phyloP scores from a whole-genome alignment of 2,113 vertebrate genomes.

The Mungos mungo region DNA sequence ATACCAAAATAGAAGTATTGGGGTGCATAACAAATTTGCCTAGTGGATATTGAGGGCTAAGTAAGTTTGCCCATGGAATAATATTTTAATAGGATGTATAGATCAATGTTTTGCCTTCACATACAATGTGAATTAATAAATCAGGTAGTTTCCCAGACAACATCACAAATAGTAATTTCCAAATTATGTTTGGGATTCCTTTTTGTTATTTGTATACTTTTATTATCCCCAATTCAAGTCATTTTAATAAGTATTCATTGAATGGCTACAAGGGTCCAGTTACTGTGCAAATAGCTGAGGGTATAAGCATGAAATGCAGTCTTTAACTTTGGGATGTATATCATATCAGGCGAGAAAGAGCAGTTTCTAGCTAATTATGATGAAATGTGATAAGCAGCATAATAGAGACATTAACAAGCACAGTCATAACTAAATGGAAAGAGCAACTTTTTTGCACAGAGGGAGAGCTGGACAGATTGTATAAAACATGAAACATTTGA shows the following conservation, averaged over 20 bases:
- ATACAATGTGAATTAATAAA: constrained; percentile 23
- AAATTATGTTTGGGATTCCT: neutral
- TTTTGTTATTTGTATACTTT: neutral
- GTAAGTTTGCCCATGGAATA: constrained; percentile 32
- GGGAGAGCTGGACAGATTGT: constrained; percentile 31
- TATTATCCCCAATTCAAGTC: neutral
- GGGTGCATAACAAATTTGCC: constrained; percentile 61
- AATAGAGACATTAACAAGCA: neutral
- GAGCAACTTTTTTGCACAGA: neutral
- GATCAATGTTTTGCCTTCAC: neutral
- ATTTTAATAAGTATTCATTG: neutral
- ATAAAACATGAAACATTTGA: neutral
- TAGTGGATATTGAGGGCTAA: constrained; percentile 47
- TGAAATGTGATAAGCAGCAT: neutral
- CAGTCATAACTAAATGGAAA: neutral
- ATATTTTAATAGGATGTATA: constrained; percentile 36
- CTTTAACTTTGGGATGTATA: neutral
- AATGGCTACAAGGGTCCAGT: neutral
- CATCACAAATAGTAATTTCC: neutral
- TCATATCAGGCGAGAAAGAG: neutral
- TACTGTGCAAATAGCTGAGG: neutral
- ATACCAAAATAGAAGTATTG: constrained; percentile 66
- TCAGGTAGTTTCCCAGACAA: neutral
- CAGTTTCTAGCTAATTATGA: neutral
- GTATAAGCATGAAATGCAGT: neutral